A percentile compares a stretch with the other conserved stretches of the same genome.
These are phyloP conservation scores for Scopus umbretta DNA, from an alignment of 2,113 vertebrate species.

Conservation along the genomic window DNA sequence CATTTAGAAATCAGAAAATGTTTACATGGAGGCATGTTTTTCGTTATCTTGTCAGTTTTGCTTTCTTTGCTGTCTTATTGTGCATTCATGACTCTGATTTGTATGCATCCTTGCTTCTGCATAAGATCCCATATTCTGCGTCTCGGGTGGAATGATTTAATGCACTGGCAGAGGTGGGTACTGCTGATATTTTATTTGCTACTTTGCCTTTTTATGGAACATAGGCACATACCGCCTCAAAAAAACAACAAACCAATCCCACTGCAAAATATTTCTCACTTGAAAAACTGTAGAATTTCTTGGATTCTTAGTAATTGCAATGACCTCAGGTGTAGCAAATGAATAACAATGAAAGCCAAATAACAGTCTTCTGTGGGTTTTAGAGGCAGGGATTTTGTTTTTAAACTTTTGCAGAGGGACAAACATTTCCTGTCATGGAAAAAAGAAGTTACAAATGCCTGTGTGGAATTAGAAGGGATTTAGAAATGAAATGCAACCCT, in stretches of 20 bases:
- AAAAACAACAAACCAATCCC: neutral
- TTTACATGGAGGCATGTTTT: neutral
- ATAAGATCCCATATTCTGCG: neutral
- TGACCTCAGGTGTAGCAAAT: neutral
- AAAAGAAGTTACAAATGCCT: neutral
- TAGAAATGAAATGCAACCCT: conserved; percentile 17
- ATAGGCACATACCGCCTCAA: neutral
- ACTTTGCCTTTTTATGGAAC: neutral
- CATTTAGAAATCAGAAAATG: neutral
- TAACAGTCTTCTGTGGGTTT: neutral
- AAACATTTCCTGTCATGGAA: neutral
- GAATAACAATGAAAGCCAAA: neutral
- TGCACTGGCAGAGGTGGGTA: neutral
- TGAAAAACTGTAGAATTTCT: neutral
- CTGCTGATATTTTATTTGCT: neutral
- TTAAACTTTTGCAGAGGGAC: neutral
- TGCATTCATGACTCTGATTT: neutral
- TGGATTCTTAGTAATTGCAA: neutral
- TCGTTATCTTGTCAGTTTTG: neutral
- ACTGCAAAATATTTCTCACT: neutral
- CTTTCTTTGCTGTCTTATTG: neutral
- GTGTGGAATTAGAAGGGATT: conserved; percentile 19
- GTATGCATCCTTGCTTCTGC: neutral
- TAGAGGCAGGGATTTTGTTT: neutral
- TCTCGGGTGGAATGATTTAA: neutral